phyloP scores from a whole-genome alignment of 2,888 invertebrate genomes.

The Formica aserva region DNA sequence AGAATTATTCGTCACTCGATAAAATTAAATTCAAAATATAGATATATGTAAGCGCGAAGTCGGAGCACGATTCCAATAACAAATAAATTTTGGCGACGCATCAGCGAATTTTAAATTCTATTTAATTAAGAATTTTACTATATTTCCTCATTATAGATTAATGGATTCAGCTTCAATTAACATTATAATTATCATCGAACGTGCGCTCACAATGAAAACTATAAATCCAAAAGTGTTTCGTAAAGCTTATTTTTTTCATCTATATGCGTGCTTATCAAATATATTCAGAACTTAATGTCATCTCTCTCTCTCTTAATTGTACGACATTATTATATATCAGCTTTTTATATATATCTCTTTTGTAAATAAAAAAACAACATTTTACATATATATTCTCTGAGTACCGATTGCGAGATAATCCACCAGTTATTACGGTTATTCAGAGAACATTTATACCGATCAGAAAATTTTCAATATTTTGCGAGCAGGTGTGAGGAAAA shows the following conservation, averaged over 20 bases:
- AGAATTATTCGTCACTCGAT: not conserved
- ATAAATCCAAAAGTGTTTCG: not conserved
- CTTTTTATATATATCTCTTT: not conserved
- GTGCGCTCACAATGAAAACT: not conserved
- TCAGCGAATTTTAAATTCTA: not conserved
- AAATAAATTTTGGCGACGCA: no score
- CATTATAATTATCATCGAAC: not conserved
- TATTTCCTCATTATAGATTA: not conserved
- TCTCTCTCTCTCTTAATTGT: not conserved
- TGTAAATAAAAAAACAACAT: not conserved
- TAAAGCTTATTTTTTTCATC: conserved; percentile 3
- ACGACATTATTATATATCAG: not conserved
- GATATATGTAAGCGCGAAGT: not conserved
- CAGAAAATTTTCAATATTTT: not conserved
- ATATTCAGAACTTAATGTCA: not conserved
- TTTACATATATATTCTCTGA: not conserved
- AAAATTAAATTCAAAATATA: not conserved
- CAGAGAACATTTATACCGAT: not conserved
- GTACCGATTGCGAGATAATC: not conserved
- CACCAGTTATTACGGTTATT: not conserved
- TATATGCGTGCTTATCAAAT: conserved; percentile 1
- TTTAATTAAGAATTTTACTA: no score
- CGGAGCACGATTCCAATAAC: no score
- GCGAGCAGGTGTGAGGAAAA: not conserved
- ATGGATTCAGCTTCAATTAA: not conserved